Base-by-base conservation (phyloP, 1,140 invertebrate genomes). In the Caerostris extrusa region DNA sequence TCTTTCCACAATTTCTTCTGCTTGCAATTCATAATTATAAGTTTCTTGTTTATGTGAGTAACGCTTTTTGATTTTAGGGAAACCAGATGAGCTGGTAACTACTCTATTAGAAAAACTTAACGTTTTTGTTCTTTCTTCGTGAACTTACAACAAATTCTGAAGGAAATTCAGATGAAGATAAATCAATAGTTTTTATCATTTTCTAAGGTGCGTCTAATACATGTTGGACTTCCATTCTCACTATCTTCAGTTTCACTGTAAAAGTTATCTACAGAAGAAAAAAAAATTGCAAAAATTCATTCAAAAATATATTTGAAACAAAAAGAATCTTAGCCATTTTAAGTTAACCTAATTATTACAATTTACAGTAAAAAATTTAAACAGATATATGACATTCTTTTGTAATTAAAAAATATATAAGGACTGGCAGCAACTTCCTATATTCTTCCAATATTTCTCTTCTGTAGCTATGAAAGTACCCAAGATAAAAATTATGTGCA, bases 231-330 rank as follows among this genome's bases (percentile, higher is more conserved):
- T 5, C 90, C 81, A 50, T 71, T 85, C 98, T 96, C 98, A 97
- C 87, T 97, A 57, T 96, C 95, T 86, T 96, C 96, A 94, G 95
- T 96, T 94, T 96, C 96, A 95, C 96, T 98, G 95, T 97, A 98
- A 90, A 98, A 97, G 93, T 97, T 96, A 95, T 95, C 96, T 96
- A 94, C 34, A 34, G 34, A 34, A 34, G 82, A 95, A 95, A 83
- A 55, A n/a, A 71, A 90, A 71, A 17, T 55, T 55, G 67, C 12
- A 10, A 81, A 81, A 34, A 50, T 50, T 50, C 34, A 34, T 34
- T 34, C 34, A 34, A 34, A 34, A 34, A 34, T 34, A 1, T 34
- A 34, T 34, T 34, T 34, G 34, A 34, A 34, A 34, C 34, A 34
- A 34, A 34, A 34, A 34, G 34, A 34, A 34, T 34, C 34, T 34